Conservation (phyloP, 2,797 vertebrate species). For the Helicolenus hilgendorfi region DNA sequence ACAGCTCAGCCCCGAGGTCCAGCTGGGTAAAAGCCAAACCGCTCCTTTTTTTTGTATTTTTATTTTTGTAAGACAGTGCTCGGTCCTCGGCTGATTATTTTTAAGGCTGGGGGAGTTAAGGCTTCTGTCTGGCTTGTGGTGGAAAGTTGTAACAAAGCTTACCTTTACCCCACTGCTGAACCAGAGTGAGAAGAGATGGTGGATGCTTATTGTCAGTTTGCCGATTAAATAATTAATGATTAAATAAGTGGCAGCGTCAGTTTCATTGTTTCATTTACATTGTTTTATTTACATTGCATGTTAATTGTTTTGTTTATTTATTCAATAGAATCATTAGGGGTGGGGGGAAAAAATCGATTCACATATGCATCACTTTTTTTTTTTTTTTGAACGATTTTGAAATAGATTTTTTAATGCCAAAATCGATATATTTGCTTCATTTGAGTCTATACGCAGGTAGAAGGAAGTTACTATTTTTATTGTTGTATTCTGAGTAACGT, state of each 20-base stretch:
- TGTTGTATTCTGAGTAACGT: no score
- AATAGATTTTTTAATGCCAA: no score
- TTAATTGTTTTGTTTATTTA: no score
- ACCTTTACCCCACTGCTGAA: conserved; percentile 49
- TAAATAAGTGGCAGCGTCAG: neutral
- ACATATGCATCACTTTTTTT: no score
- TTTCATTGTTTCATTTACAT: no score
- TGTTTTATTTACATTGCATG: no score
- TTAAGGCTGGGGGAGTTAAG: conserved; percentile 79
- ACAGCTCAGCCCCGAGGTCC: conserved; percentile 78
- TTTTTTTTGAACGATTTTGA: no score
- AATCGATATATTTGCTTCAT: no score
- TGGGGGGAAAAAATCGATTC: no score
- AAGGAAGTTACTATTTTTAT: no score
- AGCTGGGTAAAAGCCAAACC: conserved; percentile 45
- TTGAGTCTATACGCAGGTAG: no score
- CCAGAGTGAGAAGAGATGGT: neutral
- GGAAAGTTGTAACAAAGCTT: conserved; percentile 33
- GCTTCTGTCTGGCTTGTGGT: conserved; percentile 91
- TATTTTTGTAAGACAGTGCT: conserved; percentile 38
- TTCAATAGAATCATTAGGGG: no score
- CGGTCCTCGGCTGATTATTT: conserved; percentile 86
- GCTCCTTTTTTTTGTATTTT: conserved; percentile 10
- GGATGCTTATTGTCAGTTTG: neutral
- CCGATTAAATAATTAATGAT: neutral